Conservation (phyloP, 1,140 invertebrate genomes). For the Anoplophora glabripennis region DNA sequence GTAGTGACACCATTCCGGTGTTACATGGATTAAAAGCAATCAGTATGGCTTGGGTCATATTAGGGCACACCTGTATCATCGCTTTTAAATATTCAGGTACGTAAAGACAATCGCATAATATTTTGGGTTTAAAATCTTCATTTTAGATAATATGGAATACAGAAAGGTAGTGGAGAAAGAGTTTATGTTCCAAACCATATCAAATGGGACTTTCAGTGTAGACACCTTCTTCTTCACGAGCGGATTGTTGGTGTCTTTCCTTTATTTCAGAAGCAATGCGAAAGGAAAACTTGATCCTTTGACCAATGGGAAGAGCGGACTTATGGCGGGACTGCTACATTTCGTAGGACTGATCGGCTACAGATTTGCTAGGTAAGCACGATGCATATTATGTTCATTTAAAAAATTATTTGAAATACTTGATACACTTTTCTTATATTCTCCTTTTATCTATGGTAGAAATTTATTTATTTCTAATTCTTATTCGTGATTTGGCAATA, state of each 20-base stretch:
- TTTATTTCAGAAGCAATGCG: constrained; percentile 80
- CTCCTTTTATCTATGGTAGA: too few species aligned
- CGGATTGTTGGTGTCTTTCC: constrained; percentile 75
- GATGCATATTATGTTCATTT: constrained; percentile 2
- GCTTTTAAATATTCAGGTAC: constrained; percentile 75
- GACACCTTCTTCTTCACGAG: constrained; percentile 91
- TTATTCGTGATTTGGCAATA: too few species aligned
- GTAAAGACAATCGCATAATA: neutral
- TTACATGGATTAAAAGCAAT: constrained; percentile 80
- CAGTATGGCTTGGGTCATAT: constrained; percentile 90
- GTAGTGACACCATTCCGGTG: constrained; percentile 75
- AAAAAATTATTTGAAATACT: neutral
- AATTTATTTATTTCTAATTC: too few species aligned
- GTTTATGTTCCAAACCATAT: constrained; percentile 78
- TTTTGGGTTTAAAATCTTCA: neutral
- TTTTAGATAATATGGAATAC: constrained; percentile 73
- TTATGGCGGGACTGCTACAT: constrained; percentile 67
- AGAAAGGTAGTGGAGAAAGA: constrained; percentile 74
- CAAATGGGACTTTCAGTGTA: constrained; percentile 85
- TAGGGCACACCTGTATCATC: constrained; percentile 84
- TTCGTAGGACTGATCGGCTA: constrained; percentile 78
- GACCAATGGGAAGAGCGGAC: constrained; percentile 66
- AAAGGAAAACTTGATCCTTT: constrained; percentile 74
- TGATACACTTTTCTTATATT: too few species aligned
- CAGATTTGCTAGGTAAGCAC: constrained; percentile 64